Base-by-base conservation (phyloP, 2,888 invertebrate species). In the Hoplodrina blanda region DNA sequence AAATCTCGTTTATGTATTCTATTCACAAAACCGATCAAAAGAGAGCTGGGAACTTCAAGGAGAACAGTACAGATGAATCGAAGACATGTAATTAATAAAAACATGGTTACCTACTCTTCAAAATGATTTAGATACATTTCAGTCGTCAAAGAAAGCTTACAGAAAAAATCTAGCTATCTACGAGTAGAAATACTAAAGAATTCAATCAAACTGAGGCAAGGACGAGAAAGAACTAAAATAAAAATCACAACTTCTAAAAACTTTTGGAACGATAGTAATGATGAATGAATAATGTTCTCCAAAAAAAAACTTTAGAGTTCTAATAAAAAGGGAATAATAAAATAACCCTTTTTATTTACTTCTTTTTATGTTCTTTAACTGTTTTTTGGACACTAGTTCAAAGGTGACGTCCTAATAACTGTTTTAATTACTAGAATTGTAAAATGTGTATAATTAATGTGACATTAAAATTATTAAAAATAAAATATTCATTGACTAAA, bases 241-340 rank as follows among this genome's bases (percentile, higher is more conserved):
- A 75, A 77, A 65, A 49, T 60, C 49, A 59, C 44, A 62, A 56
- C 69, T 65, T 57, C n/a, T 19, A 44, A 7, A 55, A 68, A 62
- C 65, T 71, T 78, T 76, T 75, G 66, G 61, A 75, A 71, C 66
- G 78, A 77, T 81, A 75, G 80, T 76, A 76, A 74, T 74, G 62
- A 62, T 74, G 44, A 76, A 76, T 76, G 53, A 76, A 74, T 76
- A 69, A 54, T 50, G 33, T 57, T 11, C 44, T 33, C 15, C 25
- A 11, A 17, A 37, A 69, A 50, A 33, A 25, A 56, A 37, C 44
- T 13, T 5, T 19, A 4, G 50, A 74, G 25, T 54, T 59, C 46
- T 44, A 17, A 50, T 33, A 76, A 69, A n/a, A 69, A 62, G 41
- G 13, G 33, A 75, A 73, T 44, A 33, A 11, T 30, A 37, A 54